Conservation (phyloP, 2,113 vertebrate genomes). For the Gambusia affinis region DNA sequence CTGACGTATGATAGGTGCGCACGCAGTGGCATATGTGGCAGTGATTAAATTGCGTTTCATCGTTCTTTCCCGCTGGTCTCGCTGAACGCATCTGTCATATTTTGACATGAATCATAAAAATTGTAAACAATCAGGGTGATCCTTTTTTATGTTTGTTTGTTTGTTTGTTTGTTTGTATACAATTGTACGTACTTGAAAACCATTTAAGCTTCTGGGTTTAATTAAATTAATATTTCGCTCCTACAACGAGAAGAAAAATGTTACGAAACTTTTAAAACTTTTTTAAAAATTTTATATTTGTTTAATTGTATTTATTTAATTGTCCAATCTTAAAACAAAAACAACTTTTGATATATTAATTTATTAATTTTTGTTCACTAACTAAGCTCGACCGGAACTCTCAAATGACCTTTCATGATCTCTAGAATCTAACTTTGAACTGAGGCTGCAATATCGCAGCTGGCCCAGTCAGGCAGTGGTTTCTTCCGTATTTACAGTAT, state of each 20-base stretch:
- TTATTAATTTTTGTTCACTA: too few relatives aligned
- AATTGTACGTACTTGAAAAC: not conserved
- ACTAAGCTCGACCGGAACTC: too few relatives aligned
- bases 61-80: not conserved
- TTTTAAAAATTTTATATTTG: not conserved
- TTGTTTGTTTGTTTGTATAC: not conserved
- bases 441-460: not conserved
- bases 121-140: not conserved
- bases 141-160: not conserved
- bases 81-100: not conserved
- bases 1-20: slow-evolving; percentile 1
- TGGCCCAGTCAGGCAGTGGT: not conserved
- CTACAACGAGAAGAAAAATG: not conserved
- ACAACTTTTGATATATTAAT: too few relatives aligned
- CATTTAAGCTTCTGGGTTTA: too few relatives aligned
- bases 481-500: slow-evolving; percentile 3
- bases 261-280: not conserved
- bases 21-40: not conserved
- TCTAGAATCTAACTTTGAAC: slow-evolving; percentile 27
- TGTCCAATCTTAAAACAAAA: not conserved
- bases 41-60: slow-evolving; percentile 2
- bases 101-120: not conserved
- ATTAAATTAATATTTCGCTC: too few relatives aligned
- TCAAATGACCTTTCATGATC: not conserved
- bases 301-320: not conserved